phyloP scores from a whole-genome alignment of 2,113 vertebrate species.

The Rousettus leschenaultii region DNA sequence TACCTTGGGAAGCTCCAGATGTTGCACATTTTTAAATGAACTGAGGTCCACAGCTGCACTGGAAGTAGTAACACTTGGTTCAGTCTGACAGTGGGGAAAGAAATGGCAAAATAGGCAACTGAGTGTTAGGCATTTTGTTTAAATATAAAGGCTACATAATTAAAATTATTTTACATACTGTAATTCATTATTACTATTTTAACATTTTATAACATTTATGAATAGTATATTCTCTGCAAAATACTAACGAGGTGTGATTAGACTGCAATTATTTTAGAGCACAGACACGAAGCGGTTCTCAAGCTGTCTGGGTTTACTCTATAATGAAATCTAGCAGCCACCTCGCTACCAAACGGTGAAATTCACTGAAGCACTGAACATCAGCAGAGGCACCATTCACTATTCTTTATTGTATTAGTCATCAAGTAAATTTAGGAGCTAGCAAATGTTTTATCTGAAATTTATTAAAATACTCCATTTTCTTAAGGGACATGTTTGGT shows the following conservation, averaged over 20 bases:
- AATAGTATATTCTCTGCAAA: background rate
- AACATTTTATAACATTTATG: background rate
- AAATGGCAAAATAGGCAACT: background rate
- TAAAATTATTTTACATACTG: background rate
- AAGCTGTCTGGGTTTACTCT: background rate
- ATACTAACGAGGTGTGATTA: background rate
- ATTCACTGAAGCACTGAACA: background rate
- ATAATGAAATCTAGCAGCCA: background rate
- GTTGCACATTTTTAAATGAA: slow-evolving; percentile 80
- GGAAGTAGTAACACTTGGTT: slow-evolving; percentile 33
- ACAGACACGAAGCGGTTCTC: background rate
- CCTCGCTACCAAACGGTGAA: no score
- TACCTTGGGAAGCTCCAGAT: slow-evolving; percentile 89
- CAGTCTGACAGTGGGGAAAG: slow-evolving; percentile 66
- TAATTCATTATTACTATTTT: background rate
- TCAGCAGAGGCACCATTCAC: background rate
- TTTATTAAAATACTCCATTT: background rate
- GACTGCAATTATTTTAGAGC: background rate
- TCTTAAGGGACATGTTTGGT: background rate
- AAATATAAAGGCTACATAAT: background rate
- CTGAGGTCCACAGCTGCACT: slow-evolving; percentile 74
- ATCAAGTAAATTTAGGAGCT: background rate
- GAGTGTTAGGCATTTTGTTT: background rate
- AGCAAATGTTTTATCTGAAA: background rate
- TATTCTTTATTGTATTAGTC: background rate